phyloP scores from a whole-genome alignment of 1,140 invertebrate species.

The Hesperophylax magnus region DNA sequence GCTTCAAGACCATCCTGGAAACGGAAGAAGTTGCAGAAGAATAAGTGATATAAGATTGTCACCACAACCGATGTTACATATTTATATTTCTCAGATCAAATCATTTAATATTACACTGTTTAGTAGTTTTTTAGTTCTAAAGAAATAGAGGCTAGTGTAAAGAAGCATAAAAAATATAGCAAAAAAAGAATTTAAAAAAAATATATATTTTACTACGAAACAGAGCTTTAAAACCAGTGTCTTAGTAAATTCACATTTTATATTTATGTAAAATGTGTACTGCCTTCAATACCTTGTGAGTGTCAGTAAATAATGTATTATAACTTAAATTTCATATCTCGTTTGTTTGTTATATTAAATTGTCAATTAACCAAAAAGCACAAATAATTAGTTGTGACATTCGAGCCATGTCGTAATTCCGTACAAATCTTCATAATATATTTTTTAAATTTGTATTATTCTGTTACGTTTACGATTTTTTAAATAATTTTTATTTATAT shows the following conservation, averaged over 20 bases:
- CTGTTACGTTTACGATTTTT: too few relatives aligned
- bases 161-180: neutral
- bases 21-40: conserved; percentile 61
- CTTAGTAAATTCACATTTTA: conserved; percentile 23
- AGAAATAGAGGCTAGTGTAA: conserved; percentile 29
- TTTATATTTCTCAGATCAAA: conserved; percentile 39
- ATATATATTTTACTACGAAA: neutral
- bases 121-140: conserved; percentile 36
- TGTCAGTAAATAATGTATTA: too few relatives aligned
- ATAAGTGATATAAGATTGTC: conserved; percentile 3
- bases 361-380: too few relatives aligned
- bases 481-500: too few relatives aligned
- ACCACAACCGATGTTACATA: conserved; percentile 1
- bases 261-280: neutral
- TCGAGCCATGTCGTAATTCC: too few relatives aligned
- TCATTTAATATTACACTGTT: conserved; percentile 17
- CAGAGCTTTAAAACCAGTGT: conserved; percentile 27
- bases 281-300: neutral
- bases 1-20: conserved; percentile 88
- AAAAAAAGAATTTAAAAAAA: too few relatives aligned
- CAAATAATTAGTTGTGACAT: too few relatives aligned
- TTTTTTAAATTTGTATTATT: too few relatives aligned
- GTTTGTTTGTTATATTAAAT: too few relatives aligned
- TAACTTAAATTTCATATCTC: too few relatives aligned
- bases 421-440: too few relatives aligned